These are phyloP conservation scores for Porphyrio hochstetteri DNA, from an alignment of 2,113 vertebrate species.

Conservation along the genomic window DNA sequence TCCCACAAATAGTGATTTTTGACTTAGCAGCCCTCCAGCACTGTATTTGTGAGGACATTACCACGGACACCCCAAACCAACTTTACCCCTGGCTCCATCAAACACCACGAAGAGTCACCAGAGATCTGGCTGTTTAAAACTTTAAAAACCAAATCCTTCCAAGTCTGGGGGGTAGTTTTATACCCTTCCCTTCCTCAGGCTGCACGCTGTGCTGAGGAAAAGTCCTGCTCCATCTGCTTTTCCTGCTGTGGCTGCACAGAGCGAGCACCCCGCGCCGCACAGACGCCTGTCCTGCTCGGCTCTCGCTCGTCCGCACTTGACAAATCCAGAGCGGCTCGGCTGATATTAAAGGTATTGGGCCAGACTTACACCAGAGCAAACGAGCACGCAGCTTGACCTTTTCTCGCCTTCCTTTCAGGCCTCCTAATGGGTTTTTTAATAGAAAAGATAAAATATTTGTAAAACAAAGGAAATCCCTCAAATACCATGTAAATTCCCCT, in stretches of 20 bases:
- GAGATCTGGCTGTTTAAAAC: accelerated
- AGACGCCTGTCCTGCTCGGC: too few species aligned
- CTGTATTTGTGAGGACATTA: accelerated
- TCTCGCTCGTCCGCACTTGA: neutral
- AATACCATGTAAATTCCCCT: slow-evolving; percentile 64
- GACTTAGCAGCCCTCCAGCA: accelerated
- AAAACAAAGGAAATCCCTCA: slow-evolving; percentile 64
- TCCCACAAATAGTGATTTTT: neutral
- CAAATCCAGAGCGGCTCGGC: slow-evolving; percentile 1
- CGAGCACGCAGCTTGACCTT: slow-evolving; percentile 49
- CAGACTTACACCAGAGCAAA: slow-evolving; percentile 61
- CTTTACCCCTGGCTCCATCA: neutral
- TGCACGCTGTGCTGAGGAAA: accelerated
- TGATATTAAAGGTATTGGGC: slow-evolving; percentile 50
- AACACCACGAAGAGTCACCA: accelerated
- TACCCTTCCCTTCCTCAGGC: neutral
- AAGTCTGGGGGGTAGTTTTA: accelerated
- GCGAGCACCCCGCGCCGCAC: accelerated
- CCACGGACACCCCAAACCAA: accelerated
- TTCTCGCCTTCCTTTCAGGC: slow-evolving; percentile 27
- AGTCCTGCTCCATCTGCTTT: accelerated
- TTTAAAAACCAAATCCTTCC: accelerated
- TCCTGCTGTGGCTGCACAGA: accelerated
- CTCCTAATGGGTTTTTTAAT: slow-evolving; percentile 51
- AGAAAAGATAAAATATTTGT: slow-evolving; percentile 59